Conservation (phyloP, 1,140 invertebrate species). For the Drosophila albomicans region DNA sequence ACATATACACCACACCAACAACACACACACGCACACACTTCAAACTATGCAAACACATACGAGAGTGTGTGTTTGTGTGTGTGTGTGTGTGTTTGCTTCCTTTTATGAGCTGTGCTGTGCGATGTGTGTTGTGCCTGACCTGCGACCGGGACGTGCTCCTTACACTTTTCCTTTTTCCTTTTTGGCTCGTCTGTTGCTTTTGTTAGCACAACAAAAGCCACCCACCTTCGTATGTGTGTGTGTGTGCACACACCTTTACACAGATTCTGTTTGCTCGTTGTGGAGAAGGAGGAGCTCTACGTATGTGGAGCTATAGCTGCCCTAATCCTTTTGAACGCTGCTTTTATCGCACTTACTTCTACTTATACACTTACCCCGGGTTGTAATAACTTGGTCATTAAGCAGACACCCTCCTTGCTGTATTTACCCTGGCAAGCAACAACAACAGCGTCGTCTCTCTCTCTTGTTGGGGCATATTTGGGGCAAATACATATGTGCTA, state of each 20-base stretch:
- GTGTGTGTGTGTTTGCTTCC: conserved; percentile 54
- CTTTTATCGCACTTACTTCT: conserved; percentile 76
- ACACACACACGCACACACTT: conserved; percentile 33
- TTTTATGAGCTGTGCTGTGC: conserved; percentile 16
- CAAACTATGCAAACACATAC: conserved; percentile 42
- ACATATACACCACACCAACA: conserved; percentile 41
- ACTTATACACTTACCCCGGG: conserved; percentile 46
- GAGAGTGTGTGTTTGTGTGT: conserved; percentile 6
- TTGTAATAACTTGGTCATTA: conserved; percentile 51
- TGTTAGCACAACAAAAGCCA: conserved; percentile 77
- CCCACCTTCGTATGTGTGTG: conserved; percentile 42
- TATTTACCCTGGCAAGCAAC: conserved; percentile 13
- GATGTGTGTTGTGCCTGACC: conserved; percentile 58
- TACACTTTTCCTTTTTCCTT: conserved; percentile 78
- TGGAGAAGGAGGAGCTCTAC: conserved; percentile 5
- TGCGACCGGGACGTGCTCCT: conserved; percentile 79
- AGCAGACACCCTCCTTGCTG: conserved; percentile 18
- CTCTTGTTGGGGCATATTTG: conserved; percentile 5
- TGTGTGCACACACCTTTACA: conserved; percentile 29
- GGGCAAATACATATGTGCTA: conserved; percentile 5
- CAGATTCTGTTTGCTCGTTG: conserved; percentile 58
- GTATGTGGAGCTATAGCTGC: conserved; percentile 44
- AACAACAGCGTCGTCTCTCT: background rate
- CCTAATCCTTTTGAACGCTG: conserved; percentile 77
- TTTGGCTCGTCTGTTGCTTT: conserved; percentile 62